Percentiles rank a stretch among this genome's conserved stretches.
Evolutionary conservation across 2,113 vertebrate species (phyloP).

Genomic region (Caloenas nicobarica): DNA sequence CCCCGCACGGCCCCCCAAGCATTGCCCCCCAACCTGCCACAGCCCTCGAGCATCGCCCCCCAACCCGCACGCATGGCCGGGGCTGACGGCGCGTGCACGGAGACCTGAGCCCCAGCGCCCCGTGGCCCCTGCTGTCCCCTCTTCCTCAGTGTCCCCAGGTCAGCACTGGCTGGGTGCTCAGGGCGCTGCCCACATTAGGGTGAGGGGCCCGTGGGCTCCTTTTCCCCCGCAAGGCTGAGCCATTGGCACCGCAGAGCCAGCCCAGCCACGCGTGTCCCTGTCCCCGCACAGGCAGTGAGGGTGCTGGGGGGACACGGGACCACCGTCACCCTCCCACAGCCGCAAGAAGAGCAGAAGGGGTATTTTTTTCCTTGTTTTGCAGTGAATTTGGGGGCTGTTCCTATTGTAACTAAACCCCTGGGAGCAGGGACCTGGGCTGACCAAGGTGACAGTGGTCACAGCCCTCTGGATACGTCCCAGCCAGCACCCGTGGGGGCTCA

Average conservation of each 20-base stretch:
- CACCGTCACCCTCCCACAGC: neutral
- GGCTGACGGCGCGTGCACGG: neutral
- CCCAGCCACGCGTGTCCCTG: neutral
- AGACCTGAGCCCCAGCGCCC: neutral
- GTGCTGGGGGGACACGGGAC: neutral
- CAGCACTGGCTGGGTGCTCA: neutral
- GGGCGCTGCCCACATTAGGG: neutral
- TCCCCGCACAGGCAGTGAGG: neutral
- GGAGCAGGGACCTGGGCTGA: too few relatives aligned
- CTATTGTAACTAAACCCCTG: neutral
- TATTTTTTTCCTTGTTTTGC: neutral
- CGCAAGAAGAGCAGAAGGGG: neutral
- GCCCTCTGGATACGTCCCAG: neutral
- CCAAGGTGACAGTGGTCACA: neutral
- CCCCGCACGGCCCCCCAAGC: neutral
- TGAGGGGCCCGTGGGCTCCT: neutral
- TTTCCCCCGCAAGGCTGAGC: neutral
- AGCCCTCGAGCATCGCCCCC: neutral
- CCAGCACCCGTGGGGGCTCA: neutral
- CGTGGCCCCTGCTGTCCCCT: neutral
- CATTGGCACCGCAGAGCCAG: neutral
- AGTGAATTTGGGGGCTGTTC: neutral
- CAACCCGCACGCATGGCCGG: neutral
- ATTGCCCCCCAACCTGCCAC: rapidly evolving
- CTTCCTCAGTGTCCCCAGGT: neutral